A percentile compares a stretch with the other conserved stretches of the same genome.
These are phyloP conservation scores for Catocala sponsa DNA, from an alignment of 2,888 invertebrate genomes.

Conservation along the genomic window DNA sequence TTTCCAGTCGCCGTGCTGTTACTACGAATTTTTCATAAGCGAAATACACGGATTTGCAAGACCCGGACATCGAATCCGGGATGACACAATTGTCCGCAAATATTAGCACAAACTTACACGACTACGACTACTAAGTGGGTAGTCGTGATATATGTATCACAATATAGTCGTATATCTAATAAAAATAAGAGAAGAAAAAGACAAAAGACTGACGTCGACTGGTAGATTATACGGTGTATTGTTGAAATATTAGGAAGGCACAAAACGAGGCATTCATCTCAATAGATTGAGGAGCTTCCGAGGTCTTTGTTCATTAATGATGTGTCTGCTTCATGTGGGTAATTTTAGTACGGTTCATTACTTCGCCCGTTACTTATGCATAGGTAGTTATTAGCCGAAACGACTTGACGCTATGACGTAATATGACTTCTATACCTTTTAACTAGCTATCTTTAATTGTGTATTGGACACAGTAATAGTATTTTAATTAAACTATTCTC, in stretches of 20 bases:
- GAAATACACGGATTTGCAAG: no score
- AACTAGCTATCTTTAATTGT: neutral
- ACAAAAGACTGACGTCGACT: constrained; percentile 17
- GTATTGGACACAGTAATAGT: neutral
- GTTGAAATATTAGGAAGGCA: constrained; percentile 31
- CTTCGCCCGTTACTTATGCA: constrained; percentile 43
- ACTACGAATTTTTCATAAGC: no score
- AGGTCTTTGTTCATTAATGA: constrained; percentile 49
- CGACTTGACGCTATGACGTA: constrained; percentile 5
- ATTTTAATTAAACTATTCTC: neutral
- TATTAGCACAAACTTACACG: no score
- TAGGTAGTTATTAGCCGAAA: constrained; percentile 42
- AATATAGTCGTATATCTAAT: neutral
- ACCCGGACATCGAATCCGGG: no score
- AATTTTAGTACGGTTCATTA: constrained; percentile 50
- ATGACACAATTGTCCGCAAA: no score
- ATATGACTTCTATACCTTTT: neutral
- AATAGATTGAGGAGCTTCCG: constrained; percentile 26
- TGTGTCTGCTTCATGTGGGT: constrained; percentile 48
- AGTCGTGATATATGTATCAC: no score
- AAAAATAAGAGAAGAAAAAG: constrained; percentile 12
- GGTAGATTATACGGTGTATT: constrained; percentile 20
- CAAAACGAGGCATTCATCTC: constrained; percentile 26
- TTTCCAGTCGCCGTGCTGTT: no score
- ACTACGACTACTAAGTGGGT: no score